phyloP scores from a whole-genome alignment of 92 coral and sea anemone genomes.

The Porites rus region DNA sequence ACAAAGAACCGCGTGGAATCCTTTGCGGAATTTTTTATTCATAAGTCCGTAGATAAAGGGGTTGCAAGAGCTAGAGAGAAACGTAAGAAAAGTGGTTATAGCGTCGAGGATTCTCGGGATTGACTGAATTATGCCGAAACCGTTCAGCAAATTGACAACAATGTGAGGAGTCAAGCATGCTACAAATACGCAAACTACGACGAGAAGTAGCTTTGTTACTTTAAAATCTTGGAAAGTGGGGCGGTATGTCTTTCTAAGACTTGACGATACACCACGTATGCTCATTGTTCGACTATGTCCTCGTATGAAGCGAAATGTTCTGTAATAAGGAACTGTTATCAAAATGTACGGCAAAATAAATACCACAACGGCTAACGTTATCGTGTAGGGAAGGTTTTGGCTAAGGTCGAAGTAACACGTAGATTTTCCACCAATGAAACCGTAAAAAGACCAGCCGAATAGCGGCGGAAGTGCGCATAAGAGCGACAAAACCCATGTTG shows the following conservation, averaged over 20 bases:
- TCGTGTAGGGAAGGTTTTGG: constrained; percentile 69
- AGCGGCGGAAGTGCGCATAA: constrained; percentile 79
- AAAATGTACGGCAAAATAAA: constrained; percentile 73
- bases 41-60: constrained; percentile 86
- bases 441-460: constrained; percentile 73
- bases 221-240: constrained; percentile 86
- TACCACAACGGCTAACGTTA: constrained; percentile 64
- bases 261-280: constrained; percentile 56
- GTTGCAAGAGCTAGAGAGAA: constrained; percentile 81
- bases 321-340: constrained; percentile 78
- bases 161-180: constrained; percentile 91
- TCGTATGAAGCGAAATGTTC: constrained; percentile 83
- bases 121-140: constrained; percentile 56
- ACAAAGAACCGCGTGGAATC: constrained; percentile 80
- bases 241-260: constrained; percentile 58
- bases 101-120: constrained; percentile 76
- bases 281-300: constrained; percentile 73
- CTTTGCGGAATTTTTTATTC: constrained; percentile 85
- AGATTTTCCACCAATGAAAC: constrained; percentile 62
- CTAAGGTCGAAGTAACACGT: constrained; percentile 69
- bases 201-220: constrained; percentile 80
- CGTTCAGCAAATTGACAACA: constrained; percentile 68
- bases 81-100: constrained; percentile 70
- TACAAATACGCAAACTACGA: constrained; percentile 83
- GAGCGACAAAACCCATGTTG: constrained; percentile 75